Conservation (phyloP, 2,888 invertebrate genomes). For the Cheilosia urbana region DNA sequence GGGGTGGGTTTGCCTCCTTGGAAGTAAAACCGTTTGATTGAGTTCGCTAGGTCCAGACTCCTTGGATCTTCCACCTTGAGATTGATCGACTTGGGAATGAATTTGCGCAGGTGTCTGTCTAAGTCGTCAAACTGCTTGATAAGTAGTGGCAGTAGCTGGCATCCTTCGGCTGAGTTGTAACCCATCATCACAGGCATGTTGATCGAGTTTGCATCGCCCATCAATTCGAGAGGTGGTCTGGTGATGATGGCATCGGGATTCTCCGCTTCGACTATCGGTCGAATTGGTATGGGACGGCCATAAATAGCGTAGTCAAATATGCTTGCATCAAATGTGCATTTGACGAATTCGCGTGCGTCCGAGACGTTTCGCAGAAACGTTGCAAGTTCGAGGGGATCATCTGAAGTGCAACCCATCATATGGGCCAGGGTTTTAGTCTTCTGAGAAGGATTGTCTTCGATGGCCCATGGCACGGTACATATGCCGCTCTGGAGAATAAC, state of each 20-base stretch:
- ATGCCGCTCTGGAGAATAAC: constrained; percentile 69
- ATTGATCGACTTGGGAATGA: constrained; percentile 74
- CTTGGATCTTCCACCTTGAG: constrained; percentile 41
- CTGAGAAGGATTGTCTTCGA: not conserved
- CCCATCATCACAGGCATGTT: constrained; percentile 84
- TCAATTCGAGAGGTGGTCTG: constrained; percentile 82
- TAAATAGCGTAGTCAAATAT: not conserved
- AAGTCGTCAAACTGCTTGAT: constrained; percentile 60
- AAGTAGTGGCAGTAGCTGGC: constrained; percentile 77
- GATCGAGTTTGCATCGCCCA: constrained; percentile 81
- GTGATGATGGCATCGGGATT: constrained; percentile 69
- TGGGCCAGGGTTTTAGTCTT: constrained; percentile 16
- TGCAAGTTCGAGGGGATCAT: constrained; percentile 27
- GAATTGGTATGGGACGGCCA: constrained; percentile 21
- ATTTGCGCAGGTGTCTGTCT: constrained; percentile 20
- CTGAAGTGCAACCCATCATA: constrained; percentile 26
- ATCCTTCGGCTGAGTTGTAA: constrained; percentile 84
- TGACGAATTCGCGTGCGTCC: constrained; percentile 1
- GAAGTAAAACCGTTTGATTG: constrained; percentile 82
- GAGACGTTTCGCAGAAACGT: constrained; percentile 19
- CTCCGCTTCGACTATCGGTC: constrained; percentile 73
- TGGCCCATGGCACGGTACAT: constrained; percentile 14
- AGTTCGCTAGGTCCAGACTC: constrained; percentile 50
- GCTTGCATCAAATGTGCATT: not conserved
- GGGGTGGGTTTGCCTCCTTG: constrained; percentile 83